Evolutionary conservation across 2,113 vertebrate genomes (phyloP).

Genomic region (Trogon melanurus): DNA sequence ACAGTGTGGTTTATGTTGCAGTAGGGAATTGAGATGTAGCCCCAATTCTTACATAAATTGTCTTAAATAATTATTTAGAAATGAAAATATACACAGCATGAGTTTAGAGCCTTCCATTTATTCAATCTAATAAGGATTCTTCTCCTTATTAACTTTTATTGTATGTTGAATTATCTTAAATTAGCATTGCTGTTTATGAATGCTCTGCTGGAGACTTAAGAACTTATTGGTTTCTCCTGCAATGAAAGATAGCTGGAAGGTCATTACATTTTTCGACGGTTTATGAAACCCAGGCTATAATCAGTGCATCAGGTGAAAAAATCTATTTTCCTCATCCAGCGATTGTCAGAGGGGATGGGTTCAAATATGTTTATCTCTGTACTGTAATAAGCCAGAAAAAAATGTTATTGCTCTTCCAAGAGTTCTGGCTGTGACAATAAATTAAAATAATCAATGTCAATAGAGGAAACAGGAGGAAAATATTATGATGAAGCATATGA

Average conservation of each 20-base stretch:
- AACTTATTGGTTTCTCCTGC: constrained; percentile 45
- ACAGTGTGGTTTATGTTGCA: not conserved
- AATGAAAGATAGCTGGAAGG: constrained; percentile 47
- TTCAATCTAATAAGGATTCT: not conserved
- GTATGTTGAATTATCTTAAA: constrained; percentile 53
- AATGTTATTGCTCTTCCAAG: constrained; percentile 43
- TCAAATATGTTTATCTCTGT: constrained; percentile 52
- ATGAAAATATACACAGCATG: not conserved
- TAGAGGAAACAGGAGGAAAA: constrained; percentile 71
- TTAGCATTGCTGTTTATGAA: constrained; percentile 45
- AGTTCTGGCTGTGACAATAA: constrained; percentile 72
- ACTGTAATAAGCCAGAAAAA: constrained; percentile 63
- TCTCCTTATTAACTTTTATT: constrained; percentile 1
- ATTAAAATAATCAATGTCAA: constrained; percentile 76
- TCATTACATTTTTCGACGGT: constrained; percentile 66
- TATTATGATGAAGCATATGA: constrained; percentile 65
- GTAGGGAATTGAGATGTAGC: not conserved
- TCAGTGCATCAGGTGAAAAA: constrained; percentile 60
- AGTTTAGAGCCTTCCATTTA: not conserved
- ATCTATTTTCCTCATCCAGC: constrained; percentile 64
- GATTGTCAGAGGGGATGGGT: not conserved
- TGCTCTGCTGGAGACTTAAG: constrained; percentile 33
- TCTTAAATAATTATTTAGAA: not conserved
- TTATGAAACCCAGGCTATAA: constrained; percentile 63
- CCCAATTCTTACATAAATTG: not conserved